A percentile compares a stretch with the other conserved stretches of the same genome.
Conservation (phyloP, 2,113 vertebrate genomes). For the Cyprinodon variegatus region DNA sequence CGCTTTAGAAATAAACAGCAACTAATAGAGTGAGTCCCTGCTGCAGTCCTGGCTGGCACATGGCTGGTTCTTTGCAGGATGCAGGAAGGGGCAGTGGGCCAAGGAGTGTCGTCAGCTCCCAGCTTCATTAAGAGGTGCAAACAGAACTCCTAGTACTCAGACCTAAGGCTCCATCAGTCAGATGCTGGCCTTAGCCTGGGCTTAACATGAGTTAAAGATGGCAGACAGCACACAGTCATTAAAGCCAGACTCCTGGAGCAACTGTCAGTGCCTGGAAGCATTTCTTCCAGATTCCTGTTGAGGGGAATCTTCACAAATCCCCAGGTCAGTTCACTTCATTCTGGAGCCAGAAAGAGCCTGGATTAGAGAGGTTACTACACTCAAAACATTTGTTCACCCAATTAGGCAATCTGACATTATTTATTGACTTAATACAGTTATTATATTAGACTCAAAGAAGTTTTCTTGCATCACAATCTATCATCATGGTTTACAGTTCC, state of each 20-base stretch:
- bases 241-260: slow-evolving; percentile 79
- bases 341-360: slow-evolving; percentile 60
- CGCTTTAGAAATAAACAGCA: slow-evolving; percentile 79
- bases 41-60: slow-evolving; percentile 71
- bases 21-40: slow-evolving; percentile 70
- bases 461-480: slow-evolving; percentile 23
- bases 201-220: slow-evolving; percentile 74
- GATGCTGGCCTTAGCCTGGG: slow-evolving; percentile 69
- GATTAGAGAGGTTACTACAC: slow-evolving; percentile 53
- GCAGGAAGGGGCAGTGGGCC: slow-evolving; percentile 73
- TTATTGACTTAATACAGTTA: slow-evolving; percentile 19
- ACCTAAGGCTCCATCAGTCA: slow-evolving; percentile 71
- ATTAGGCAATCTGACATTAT: slow-evolving; percentile 15
- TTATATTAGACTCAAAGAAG: slow-evolving; percentile 15
- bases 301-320: slow-evolving; percentile 68
- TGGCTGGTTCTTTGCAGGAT: slow-evolving; percentile 60
- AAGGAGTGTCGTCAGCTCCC: slow-evolving; percentile 59
- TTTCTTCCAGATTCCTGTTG: slow-evolving; percentile 73
- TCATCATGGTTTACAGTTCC: slow-evolving; percentile 17
- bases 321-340: slow-evolving; percentile 52
- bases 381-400: slow-evolving; percentile 53
- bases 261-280: slow-evolving; percentile 72
- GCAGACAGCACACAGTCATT: slow-evolving; percentile 75
- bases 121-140: slow-evolving; percentile 74
- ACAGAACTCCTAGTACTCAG: slow-evolving; percentile 59